Percentiles rank a stretch among this genome's conserved stretches.
Evolutionary conservation across 2,888 invertebrate genomes (phyloP).

Genomic region (Proisotoma minuta): DNA sequence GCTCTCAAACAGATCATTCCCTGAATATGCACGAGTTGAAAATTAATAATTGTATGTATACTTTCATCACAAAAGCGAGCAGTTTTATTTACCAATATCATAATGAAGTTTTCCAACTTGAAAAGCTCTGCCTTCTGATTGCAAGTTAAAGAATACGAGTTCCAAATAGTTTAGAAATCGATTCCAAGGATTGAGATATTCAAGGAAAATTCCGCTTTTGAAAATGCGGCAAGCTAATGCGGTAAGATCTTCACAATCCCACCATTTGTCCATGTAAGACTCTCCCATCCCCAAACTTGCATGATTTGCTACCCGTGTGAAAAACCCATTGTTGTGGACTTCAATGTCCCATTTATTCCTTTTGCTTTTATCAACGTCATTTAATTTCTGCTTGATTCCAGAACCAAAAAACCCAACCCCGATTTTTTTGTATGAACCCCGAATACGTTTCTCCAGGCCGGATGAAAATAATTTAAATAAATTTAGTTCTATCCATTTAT

Average conservation of each 20-base stretch:
- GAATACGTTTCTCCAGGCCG: slow-evolving; percentile 16
- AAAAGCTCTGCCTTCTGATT: slow-evolving; percentile 24
- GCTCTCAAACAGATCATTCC: slow-evolving; percentile 36
- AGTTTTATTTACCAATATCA: slow-evolving; percentile 15
- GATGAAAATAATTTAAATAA: slow-evolving; percentile 17
- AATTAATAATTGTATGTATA: too few species aligned
- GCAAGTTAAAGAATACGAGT: slow-evolving; percentile 25
- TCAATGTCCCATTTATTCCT: slow-evolving; percentile 18
- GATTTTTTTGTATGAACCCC: slow-evolving; percentile 11
- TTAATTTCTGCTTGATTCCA: neutral
- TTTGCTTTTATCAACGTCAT: slow-evolving; percentile 1
- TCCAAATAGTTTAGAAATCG: slow-evolving; percentile 26
- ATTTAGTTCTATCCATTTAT: slow-evolving; percentile 25
- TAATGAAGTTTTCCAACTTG: slow-evolving; percentile 30
- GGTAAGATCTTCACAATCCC: slow-evolving; percentile 26
- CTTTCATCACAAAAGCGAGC: too few species aligned
- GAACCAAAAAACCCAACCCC: slow-evolving; percentile 21
- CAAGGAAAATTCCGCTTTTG: slow-evolving; percentile 13
- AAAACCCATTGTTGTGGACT: slow-evolving; percentile 22
- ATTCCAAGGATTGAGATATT: slow-evolving; percentile 31
- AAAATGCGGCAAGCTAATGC: slow-evolving; percentile 21
- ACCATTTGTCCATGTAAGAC: slow-evolving; percentile 23
- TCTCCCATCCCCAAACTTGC: slow-evolving; percentile 28
- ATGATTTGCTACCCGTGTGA: slow-evolving; percentile 21
- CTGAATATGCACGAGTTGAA: slow-evolving; percentile 12